phyloP scores from a whole-genome alignment of 2,797 vertebrate genomes.

The Onychomys torridus region DNA sequence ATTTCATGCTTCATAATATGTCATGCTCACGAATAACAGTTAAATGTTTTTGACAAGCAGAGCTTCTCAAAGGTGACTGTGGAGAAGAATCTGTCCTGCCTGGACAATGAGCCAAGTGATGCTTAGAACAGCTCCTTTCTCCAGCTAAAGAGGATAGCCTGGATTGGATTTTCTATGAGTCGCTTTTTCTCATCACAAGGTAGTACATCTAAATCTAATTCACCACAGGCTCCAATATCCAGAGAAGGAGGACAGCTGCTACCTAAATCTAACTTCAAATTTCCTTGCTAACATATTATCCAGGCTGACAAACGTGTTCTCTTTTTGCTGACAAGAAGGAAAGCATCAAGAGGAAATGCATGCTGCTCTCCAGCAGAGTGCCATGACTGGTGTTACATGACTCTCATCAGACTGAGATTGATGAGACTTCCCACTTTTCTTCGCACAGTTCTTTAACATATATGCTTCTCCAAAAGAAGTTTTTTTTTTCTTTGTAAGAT shows the following conservation, averaged over 20 bases:
- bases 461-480: neutral
- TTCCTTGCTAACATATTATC: neutral
- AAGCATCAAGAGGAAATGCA: neutral
- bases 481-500: neutral
- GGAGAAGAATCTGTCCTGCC: neutral
- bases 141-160: neutral
- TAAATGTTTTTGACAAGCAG: neutral
- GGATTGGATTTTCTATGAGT: neutral
- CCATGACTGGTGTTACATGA: neutral
- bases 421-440: neutral
- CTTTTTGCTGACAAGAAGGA: neutral
- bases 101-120: neutral
- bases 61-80: neutral
- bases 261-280: neutral
- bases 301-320: neutral
- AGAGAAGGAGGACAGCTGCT: neutral
- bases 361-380: no score
- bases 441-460: neutral
- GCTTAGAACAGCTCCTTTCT: neutral
- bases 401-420: neutral
- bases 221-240: neutral
- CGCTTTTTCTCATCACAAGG: rapidly evolving
- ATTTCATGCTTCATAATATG: neutral
- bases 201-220: neutral
- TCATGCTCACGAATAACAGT: neutral